Percentiles rank a stretch among this genome's conserved stretches.
phyloP scores from a whole-genome alignment of 2,888 invertebrate genomes.

The Oligia fasciuncula region DNA sequence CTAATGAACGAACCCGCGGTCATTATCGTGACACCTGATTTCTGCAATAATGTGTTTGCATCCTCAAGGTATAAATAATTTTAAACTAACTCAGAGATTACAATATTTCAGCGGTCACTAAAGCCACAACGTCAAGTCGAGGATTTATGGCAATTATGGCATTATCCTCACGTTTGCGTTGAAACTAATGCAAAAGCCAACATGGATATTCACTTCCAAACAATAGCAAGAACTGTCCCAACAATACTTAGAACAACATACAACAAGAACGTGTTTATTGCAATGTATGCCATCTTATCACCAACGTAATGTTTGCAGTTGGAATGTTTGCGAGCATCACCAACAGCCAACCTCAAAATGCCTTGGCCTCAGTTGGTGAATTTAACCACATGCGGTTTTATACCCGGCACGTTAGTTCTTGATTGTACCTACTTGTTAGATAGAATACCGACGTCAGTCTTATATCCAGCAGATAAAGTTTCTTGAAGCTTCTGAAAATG shows the following conservation, averaged over 20 bases:
- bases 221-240: conserved; percentile 24
- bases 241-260: conserved; percentile 26
- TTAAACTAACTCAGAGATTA: not conserved
- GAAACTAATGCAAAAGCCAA: conserved; percentile 20
- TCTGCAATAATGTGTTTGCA: not conserved
- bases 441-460: not conserved
- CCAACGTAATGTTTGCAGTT: conserved; percentile 49
- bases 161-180: not conserved
- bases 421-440: conserved; percentile 10
- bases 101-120: not conserved
- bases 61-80: not conserved
- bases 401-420: conserved; percentile 27
- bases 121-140: not conserved
- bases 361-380: conserved; percentile 35
- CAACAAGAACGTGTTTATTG: conserved; percentile 52
- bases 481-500: conserved; percentile 3
- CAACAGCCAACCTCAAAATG: conserved; percentile 50
- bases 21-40: too few species aligned
- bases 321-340: conserved; percentile 51
- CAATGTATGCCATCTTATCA: conserved; percentile 49
- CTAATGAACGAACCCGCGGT: not conserved
- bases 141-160: conserved; percentile 29
- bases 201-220: conserved; percentile 31
- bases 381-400: conserved; percentile 46
- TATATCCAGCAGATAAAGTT: not conserved